Base-by-base conservation (phyloP, 2,888 invertebrate genomes). In the Tortricodes alternella region DNA sequence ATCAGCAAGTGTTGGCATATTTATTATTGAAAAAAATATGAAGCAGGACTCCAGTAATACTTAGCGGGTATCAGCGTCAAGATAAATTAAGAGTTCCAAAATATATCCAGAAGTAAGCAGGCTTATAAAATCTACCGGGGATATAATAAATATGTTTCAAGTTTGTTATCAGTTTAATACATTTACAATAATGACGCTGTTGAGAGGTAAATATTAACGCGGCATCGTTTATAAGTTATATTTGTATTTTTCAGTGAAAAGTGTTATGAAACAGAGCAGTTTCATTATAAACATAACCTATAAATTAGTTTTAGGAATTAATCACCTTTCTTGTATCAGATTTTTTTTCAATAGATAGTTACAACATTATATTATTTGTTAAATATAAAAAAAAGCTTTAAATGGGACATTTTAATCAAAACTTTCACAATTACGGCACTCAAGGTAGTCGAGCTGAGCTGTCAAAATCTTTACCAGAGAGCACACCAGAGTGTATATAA, bases 201-300 rank as follows among this genome's bases (percentile, higher is more conserved):
- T 3, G 0, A 29, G 11, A 29, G 5, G 11, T 29, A 29, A 11
- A 4, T n/a, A 29, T 29, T 9, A 8, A 27, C 3, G 9, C n/a
- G 29, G 1, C n/a, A n/a, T 2, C 1, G 3, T n/a, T 4, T 27
- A 5, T 4, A 29, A 29, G 3, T 11, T 23, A 13, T 13, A 23
- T 8, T 15, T 2, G 7, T 21, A 23, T 15, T 39, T n/a, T 39
- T 23, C 13, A 16, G 11, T n/a, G 4, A 15, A 7, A 32, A 46
- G 19, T 53, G 53, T 55, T 55, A 55, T 55, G 55, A 55, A 55
- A 55, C 53, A 53, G 38, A 24, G 32, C 6, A 8, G 27, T 37
- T 49, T 55, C n/a, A n/a, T n/a, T 34, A 24, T 49, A 48, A 55
- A 55, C 55, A 55, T 55, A 55, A 55, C 41, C 35, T 49, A 29